Evolutionary conservation across 1,140 invertebrate species (phyloP).

Genomic region (Drosophila quadrilineata): DNA sequence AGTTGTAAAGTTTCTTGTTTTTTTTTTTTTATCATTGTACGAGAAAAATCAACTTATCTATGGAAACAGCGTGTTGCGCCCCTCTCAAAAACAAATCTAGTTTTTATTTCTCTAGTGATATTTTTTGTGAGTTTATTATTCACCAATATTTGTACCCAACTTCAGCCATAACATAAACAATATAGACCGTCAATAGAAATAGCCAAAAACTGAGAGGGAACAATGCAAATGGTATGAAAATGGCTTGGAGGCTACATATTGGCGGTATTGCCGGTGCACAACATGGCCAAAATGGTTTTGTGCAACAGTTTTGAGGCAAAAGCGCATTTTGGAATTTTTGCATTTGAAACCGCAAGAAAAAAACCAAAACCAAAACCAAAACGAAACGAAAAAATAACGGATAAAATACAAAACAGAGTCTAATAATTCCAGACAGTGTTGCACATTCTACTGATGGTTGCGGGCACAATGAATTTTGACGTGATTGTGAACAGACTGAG

Average conservation of each 20-base stretch:
- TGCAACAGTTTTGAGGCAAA: conserved; percentile 52
- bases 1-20: too few species aligned
- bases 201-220: conserved; percentile 27
- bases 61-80: conserved; percentile 18
- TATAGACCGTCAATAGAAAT: conserved; percentile 23
- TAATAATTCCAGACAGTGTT: conserved; percentile 26
- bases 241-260: too few species aligned
- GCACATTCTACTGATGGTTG: conserved; percentile 39
- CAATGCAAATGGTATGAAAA: conserved; percentile 38
- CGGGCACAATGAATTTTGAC: conserved; percentile 32
- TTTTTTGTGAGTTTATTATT: conserved; percentile 44
- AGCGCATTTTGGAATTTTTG: conserved; percentile 55
- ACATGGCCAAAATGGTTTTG: conserved; percentile 44
- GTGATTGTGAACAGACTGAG: conserved; percentile 27
- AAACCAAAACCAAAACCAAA: conserved; percentile 1
- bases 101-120: conserved; percentile 17
- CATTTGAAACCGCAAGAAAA: conserved; percentile 28
- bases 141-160: too few species aligned
- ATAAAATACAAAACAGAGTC: conserved; percentile 17
- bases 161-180: too few species aligned
- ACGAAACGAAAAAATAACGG: too few species aligned
- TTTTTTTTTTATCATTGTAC: too few species aligned
- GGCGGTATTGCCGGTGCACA: conserved; percentile 25
- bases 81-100: conserved; percentile 37
- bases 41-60: conserved; percentile 19